Evolutionary conservation across 2,888 invertebrate species (phyloP).

Genomic region (Caenorhabditis sulstoni): DNA sequence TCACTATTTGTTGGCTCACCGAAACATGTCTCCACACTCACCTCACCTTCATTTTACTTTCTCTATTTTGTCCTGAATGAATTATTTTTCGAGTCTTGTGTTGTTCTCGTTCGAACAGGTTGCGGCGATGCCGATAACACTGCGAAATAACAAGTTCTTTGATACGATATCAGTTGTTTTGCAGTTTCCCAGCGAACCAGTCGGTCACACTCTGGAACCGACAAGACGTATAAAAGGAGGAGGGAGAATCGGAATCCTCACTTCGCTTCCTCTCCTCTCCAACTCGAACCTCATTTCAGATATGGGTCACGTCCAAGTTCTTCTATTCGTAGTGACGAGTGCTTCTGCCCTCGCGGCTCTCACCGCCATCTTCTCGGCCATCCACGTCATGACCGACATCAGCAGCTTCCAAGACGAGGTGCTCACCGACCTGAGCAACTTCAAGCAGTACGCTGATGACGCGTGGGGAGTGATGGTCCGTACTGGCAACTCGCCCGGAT

Average conservation of each 20-base stretch:
- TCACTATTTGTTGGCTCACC: conserved; percentile 10
- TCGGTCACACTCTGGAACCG: conserved; percentile 43
- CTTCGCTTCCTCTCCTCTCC: neutral
- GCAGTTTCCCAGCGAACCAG: conserved; percentile 18
- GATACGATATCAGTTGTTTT: conserved; percentile 46
- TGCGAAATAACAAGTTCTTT: conserved; percentile 33
- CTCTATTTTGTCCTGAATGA: neutral
- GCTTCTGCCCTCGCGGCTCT: conserved; percentile 56
- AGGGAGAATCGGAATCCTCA: neutral
- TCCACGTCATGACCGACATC: conserved; percentile 62
- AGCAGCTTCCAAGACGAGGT: conserved; percentile 57
- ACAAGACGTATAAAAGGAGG: conserved; percentile 36
- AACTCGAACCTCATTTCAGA: conserved; percentile 6
- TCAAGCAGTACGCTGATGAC: conserved; percentile 61
- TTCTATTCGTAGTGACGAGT: conserved; percentile 52
- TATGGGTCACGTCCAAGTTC: conserved; percentile 61
- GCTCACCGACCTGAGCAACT: conserved; percentile 43
- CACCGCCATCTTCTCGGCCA: conserved; percentile 53
- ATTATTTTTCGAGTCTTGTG: conserved; percentile 2
- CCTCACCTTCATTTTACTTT: neutral
- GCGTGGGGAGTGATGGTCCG: conserved; percentile 64
- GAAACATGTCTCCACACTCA: conserved; percentile 1
- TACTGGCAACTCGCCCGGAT: conserved; percentile 42
- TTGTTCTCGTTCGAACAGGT: conserved; percentile 12
- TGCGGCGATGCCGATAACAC: conserved; percentile 14